Conservation (phyloP, 2,888 invertebrate species). For the Leucophenga maculata region DNA sequence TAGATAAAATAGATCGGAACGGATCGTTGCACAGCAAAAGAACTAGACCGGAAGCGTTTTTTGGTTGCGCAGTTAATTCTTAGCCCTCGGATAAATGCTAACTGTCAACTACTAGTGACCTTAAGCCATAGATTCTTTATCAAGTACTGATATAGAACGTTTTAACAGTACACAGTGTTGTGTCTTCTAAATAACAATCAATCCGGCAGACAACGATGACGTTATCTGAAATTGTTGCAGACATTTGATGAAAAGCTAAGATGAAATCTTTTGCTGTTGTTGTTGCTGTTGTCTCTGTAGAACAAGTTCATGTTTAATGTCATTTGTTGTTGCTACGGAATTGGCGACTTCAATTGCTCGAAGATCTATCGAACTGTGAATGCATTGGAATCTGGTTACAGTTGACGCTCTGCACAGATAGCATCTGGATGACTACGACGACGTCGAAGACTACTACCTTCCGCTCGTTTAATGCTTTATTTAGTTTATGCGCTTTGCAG, state of each 20-base stretch:
- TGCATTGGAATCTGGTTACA: slow-evolving; percentile 23
- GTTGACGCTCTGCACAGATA: slow-evolving; percentile 14
- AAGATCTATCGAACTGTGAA: slow-evolving; percentile 14
- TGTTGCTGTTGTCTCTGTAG: neutral
- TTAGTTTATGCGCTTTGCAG: neutral
- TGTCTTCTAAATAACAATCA: neutral
- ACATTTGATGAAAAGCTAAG: slow-evolving; percentile 16
- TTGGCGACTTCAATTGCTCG: slow-evolving; percentile 4
- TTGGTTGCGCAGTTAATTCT: neutral
- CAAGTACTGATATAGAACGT: neutral
- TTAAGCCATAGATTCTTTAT: neutral
- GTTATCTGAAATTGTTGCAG: neutral
- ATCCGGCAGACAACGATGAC: neutral
- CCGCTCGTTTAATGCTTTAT: slow-evolving; percentile 2
- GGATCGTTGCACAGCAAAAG: slow-evolving; percentile 11
- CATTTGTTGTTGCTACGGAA: neutral
- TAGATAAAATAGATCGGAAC: slow-evolving; percentile 10
- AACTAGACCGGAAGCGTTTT: slow-evolving; percentile 31
- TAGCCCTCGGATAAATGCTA: too few species aligned
- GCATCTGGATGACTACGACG: neutral
- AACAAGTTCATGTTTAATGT: slow-evolving; percentile 25
- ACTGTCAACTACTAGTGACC: too few species aligned
- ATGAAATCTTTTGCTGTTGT: neutral
- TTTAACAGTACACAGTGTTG: neutral
- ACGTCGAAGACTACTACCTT: neutral